Conservation (phyloP, 2,113 vertebrate genomes). For the Mustelus asterias region DNA sequence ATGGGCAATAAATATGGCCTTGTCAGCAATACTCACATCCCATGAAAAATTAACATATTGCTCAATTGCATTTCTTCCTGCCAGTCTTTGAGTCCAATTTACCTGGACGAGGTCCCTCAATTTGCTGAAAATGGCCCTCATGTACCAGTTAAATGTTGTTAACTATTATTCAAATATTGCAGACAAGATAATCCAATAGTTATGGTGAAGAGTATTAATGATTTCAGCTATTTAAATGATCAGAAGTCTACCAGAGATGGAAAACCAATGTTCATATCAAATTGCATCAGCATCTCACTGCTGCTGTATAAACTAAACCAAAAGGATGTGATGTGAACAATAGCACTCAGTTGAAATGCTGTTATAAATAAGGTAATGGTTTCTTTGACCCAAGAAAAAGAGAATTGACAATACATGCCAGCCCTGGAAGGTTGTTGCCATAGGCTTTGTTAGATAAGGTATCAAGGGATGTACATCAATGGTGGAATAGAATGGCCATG, state of each 20-base stretch:
- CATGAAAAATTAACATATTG: too few relatives aligned
- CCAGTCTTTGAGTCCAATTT: too few relatives aligned
- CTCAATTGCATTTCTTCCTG: too few relatives aligned
- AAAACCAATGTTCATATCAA: background rate
- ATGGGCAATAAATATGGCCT: too few relatives aligned
- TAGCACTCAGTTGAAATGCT: background rate
- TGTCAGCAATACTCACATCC: too few relatives aligned
- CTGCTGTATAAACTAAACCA: background rate
- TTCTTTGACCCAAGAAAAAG: background rate
- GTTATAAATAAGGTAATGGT: background rate
- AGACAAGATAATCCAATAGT: background rate
- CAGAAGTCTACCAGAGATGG: background rate
- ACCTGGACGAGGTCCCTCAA: too few relatives aligned
- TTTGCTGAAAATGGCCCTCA: too few relatives aligned
- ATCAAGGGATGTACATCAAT: background rate
- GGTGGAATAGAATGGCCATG: background rate
- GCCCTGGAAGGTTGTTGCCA: background rate
- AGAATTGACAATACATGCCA: background rate
- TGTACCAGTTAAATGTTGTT: too few relatives aligned
- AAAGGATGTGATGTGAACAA: background rate
- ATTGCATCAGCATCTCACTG: background rate
- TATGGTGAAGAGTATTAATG: background rate
- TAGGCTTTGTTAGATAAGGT: background rate
- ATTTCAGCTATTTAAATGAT: background rate
- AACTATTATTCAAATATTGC: too few relatives aligned